Conservation (phyloP, 2,888 invertebrate genomes). For the Melanophora roralis region DNA sequence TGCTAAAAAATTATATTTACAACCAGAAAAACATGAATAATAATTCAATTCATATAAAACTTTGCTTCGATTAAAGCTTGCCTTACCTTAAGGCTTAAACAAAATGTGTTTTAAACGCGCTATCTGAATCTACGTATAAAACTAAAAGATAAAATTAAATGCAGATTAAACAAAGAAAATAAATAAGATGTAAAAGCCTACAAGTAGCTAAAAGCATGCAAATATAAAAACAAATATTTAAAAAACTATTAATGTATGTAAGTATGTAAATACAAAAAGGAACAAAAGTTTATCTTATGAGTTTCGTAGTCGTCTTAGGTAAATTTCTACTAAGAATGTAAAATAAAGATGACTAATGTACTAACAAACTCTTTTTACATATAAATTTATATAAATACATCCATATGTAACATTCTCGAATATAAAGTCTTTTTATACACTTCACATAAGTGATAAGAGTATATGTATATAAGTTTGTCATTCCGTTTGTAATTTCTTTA, state of each 20-base stretch:
- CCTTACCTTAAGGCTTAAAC: too few species aligned
- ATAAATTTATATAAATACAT: not conserved
- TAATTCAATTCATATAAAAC: too few species aligned
- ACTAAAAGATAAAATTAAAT: not conserved
- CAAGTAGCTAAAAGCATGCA: constrained; percentile 30
- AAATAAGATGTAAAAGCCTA: constrained; percentile 1
- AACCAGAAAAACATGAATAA: too few species aligned
- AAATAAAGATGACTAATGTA: not conserved
- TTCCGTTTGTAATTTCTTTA: too few species aligned
- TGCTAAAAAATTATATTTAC: too few species aligned
- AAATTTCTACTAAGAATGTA: constrained; percentile 16
- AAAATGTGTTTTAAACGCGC: not conserved
- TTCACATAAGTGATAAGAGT: too few species aligned
- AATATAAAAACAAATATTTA: constrained; percentile 35
- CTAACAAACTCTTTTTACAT: not conserved
- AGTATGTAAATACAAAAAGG: not conserved
- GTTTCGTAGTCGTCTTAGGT: not conserved
- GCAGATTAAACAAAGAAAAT: not conserved
- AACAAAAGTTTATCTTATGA: constrained; percentile 7
- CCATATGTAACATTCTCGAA: not conserved
- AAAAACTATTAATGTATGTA: constrained; percentile 19
- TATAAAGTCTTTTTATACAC: too few species aligned
- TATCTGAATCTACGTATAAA: not conserved
- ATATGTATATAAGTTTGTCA: too few species aligned
- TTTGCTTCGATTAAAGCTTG: too few species aligned